Percentiles rank a stretch among this genome's conserved stretches.
These are phyloP conservation scores for Helicorthomorpha holstii DNA, from an alignment of 1,140 invertebrate genomes.

Conservation along the genomic window DNA sequence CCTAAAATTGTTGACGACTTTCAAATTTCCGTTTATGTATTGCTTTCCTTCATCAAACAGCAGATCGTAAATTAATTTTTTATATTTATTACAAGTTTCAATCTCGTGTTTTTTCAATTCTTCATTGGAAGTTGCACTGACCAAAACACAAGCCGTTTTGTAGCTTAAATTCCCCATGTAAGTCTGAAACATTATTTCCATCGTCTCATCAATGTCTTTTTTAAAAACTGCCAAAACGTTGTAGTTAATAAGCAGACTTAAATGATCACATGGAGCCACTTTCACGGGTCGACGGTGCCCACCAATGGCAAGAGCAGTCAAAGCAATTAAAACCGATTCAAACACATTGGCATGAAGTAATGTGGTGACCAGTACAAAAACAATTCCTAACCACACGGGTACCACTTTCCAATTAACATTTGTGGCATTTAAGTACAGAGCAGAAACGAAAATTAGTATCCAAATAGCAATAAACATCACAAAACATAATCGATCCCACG, in stretches of 20 bases:
- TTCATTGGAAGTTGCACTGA: conserved; percentile 19
- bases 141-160: conserved; percentile 18
- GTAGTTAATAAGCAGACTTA: conserved; percentile 20
- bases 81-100: conserved; percentile 16
- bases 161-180: conserved; percentile 19
- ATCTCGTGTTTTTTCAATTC: conserved; percentile 19
- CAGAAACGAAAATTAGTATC: no score
- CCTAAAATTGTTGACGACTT: conserved; percentile 13
- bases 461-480: no score
- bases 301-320: conserved; percentile 17
- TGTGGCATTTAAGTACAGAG: conserved; percentile 15
- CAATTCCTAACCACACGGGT: conserved; percentile 14
- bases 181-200: conserved; percentile 20
- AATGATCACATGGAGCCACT: conserved; percentile 11
- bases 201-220: conserved; percentile 21
- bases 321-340: conserved; percentile 19
- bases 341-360: conserved; percentile 19
- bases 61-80: conserved; percentile 17
- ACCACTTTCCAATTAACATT: conserved; percentile 19
- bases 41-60: conserved; percentile 17
- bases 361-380: conserved; percentile 16
- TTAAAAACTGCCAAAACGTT: conserved; percentile 18
- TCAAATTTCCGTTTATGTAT: conserved; percentile 14
- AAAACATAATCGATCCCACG: no score
- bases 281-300: conserved; percentile 13